A percentile compares a stretch with the other conserved stretches of the same genome.
Evolutionary conservation across 2,888 invertebrate genomes (phyloP).

Genomic region (Ochropacha duplaris): DNA sequence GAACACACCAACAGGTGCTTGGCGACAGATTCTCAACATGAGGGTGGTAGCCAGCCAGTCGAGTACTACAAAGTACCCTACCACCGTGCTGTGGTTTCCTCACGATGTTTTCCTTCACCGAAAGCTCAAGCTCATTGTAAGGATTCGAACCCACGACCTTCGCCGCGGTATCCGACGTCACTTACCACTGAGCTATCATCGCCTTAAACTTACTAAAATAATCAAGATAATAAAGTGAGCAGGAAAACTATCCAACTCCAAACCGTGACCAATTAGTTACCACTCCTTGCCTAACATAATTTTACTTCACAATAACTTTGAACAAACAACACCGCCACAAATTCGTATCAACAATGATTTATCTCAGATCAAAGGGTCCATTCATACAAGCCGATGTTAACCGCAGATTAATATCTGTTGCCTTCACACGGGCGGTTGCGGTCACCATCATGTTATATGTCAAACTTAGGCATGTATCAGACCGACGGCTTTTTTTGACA

Average conservation of each 20-base stretch:
- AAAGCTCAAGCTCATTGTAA: no score
- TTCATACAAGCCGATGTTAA: slow-evolving; percentile 27
- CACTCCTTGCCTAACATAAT: background rate
- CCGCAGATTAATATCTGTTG: slow-evolving; percentile 32
- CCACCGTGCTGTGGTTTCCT: no score
- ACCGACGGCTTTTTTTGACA: slow-evolving; percentile 5
- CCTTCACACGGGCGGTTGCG: slow-evolving; percentile 28
- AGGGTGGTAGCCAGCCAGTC: no score
- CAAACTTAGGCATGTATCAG: slow-evolving; percentile 20
- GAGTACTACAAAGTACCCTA: no score
- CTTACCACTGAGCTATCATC: no score
- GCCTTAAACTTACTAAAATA: background rate
- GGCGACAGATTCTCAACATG: no score
- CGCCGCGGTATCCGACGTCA: no score
- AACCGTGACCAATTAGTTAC: background rate
- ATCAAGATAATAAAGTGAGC: background rate
- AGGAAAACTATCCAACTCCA: background rate
- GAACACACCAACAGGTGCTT: no score
- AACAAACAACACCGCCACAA: slow-evolving; percentile 4
- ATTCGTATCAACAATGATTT: slow-evolving; percentile 9
- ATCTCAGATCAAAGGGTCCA: slow-evolving; percentile 27
- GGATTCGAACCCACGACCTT: no score
- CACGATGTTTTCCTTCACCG: no score
- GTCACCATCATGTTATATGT: slow-evolving; percentile 43
- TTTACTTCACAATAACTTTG: background rate